Evolutionary conservation across 2,113 vertebrate genomes (phyloP), one percentile per base, ranked within the genome.

Genomic region (Meleagris gallopavo): DNA sequence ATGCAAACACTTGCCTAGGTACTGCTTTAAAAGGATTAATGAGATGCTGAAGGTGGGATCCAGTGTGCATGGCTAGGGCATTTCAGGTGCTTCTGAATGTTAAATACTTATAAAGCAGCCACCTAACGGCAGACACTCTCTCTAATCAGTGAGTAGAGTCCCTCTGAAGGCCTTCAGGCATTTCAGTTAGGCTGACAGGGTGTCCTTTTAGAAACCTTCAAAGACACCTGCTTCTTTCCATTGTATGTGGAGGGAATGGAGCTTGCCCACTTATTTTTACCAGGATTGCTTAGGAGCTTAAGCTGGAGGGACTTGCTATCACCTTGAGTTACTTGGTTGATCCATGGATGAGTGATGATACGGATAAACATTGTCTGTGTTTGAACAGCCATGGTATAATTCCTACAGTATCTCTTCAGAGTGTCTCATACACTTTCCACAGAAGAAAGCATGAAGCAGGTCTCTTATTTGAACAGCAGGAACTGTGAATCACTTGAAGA

Each of bases 121-220:
- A 64, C 66, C 41, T 78, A 55, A 78, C 75, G 46, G 34, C 32
- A 19, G 15, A 19, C 11, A 41, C 18, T 67, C 46, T 64, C n/a
- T 75, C 78, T 78, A 32, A 75, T 78, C 79, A 69, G 10, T 62
- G 50, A 77, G 70, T 43, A 45, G 9, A 77, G 45, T 67, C 15
- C n/a, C 13, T 45, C 50, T 71, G 65, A 89, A 85, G 48, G 71
- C 38, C 48, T 75, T 40, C 32, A 69, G 70, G 41, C 10, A 22
- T 5, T 72, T 58, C 3, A 13, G 82, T 79, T 89, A 75, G 38
- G 38, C 38, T 84, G 74, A 72, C 32, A 79, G 61, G 52, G 72
- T 82, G 88, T 91, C 66, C 66, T 93, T 72, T 30, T 13, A 40
- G 46, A 83, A 89, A 85, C 48, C 66, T 85, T 89, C 71, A 76